Base-by-base conservation (phyloP, 2,797 vertebrate species). In the Diceros bicornis region DNA sequence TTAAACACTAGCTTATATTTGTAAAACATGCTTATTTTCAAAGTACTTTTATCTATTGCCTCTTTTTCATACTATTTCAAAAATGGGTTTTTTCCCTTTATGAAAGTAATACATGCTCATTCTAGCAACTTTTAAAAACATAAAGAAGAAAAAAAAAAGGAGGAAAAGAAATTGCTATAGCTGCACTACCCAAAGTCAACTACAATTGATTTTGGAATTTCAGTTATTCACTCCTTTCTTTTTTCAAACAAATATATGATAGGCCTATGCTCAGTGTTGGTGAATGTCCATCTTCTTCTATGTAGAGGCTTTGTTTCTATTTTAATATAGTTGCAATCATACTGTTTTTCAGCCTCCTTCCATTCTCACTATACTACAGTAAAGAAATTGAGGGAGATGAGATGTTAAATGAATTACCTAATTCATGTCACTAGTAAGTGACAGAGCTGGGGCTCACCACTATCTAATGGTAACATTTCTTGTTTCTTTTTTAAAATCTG, bases 21-120 rank as follows among this genome's bases (percentile, higher is more conserved):
- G 27, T 74, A 74, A 93, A 96, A 86, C 23, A 64, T 62, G 41
- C 23, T 81, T 92, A 82, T 72, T 91, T 88, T 79, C 47, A 55
- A 68, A 83, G 50, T 77, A 89, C 7, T 62, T 94, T 81, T 57
- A 68, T 61, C 78, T 82, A 34, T 59, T 96, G 29, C 47, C 6
- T 96, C 37, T 83, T 94, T 93, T 68, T 79, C 23, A 52, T 75
- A 66, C 32, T 79, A 75, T 64, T 87, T 90, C 29, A 78, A 75
- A 71, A 81, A 79, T 37, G 7, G 6, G 29, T 11, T 61, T 68
- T 68, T 61, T 10, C 1, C 4, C 34, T 34, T 87, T 85, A 12
- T 52, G 8, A 84, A 41, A 78, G 29, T 17, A 82, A 91, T 69
- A 44, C 4, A 59, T 44, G 27, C 20, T 95, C 68, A 91, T 96